phyloP scores from a whole-genome alignment of 2,888 invertebrate genomes.

The Acanthosepion pharaonis region DNA sequence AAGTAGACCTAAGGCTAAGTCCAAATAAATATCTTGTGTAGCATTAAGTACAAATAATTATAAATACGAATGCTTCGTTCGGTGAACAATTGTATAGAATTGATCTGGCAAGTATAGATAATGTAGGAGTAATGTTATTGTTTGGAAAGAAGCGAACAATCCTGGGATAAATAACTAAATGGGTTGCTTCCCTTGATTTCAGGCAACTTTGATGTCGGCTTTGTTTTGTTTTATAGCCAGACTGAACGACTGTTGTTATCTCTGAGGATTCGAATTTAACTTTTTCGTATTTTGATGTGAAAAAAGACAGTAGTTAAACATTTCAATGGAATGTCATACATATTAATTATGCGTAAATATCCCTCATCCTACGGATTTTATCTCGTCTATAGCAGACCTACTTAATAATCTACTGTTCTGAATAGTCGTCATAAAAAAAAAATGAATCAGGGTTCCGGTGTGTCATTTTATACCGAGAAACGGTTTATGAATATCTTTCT shows the following conservation, averaged over 20 bases:
- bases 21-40: no score
- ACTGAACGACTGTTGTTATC: neutral
- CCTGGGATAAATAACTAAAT: neutral
- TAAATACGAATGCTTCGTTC: no score
- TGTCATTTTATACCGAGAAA: no score
- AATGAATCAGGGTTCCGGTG: neutral
- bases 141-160: neutral
- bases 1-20: no score
- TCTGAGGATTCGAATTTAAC: neutral
- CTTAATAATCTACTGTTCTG: neutral
- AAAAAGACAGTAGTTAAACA: neutral
- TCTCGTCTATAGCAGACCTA: neutral
- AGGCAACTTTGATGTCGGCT: neutral
- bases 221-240: neutral
- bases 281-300: neutral
- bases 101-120: neutral
- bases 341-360: neutral
- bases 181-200: neutral
- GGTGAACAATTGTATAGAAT: no score
- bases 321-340: neutral
- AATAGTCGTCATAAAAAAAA: neutral
- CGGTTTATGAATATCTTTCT: no score
- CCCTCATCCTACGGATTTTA: neutral
- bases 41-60: no score
- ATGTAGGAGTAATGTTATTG: neutral